These are phyloP conservation scores for Poliocrania exsul DNA, from an alignment of 2,797 vertebrate genomes.

Conservation along the genomic window DNA sequence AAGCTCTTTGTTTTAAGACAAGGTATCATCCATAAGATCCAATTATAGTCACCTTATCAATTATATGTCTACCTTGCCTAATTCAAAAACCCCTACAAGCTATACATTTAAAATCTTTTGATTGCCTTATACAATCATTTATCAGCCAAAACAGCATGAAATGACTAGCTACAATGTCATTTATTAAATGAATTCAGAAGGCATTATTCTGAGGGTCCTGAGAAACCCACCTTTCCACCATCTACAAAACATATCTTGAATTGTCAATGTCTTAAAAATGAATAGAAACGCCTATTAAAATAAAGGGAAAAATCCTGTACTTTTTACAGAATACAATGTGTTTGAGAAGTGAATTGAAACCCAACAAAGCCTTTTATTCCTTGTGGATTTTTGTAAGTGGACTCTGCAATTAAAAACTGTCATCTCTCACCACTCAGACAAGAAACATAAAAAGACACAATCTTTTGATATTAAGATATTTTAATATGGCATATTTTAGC, in stretches of 20 bases:
- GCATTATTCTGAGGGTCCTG: neutral
- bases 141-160: neutral
- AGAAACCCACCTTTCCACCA: neutral
- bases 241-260: neutral
- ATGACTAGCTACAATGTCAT: neutral
- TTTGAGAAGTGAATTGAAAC: conserved; percentile 5
- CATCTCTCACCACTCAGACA: neutral
- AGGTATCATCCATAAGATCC: neutral
- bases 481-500: neutral
- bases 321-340: neutral
- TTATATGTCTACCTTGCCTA: conserved; percentile 6
- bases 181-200: neutral
- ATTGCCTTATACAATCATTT: neutral
- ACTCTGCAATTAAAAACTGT: neutral
- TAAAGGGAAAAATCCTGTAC: neutral
- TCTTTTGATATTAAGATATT: conserved; percentile 7
- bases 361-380: neutral
- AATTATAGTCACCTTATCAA: conserved; percentile 13
- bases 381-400: neutral
- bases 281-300: neutral
- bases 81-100: conserved; percentile 10
- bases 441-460: neutral
- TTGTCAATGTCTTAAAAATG: neutral
- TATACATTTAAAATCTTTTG: neutral
- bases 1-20: conserved; percentile 48